Evolutionary conservation across 2,113 vertebrate genomes (phyloP).

Genomic region (Bubo blakistoni): DNA sequence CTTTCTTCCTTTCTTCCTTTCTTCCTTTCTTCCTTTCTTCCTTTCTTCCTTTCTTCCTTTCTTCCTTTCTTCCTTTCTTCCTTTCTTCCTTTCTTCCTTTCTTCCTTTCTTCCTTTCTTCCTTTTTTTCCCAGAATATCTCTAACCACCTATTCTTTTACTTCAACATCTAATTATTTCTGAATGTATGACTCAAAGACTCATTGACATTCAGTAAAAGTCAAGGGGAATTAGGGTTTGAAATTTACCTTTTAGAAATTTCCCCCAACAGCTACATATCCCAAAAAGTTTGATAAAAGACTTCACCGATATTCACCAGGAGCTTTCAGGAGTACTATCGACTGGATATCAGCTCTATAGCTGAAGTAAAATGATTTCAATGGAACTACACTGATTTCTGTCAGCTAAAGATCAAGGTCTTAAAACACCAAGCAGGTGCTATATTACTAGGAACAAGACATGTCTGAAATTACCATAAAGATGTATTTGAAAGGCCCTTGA

Average conservation of each 20-base stretch:
- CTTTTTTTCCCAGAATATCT: neutral
- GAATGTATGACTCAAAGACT: neutral
- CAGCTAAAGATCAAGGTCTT: neutral
- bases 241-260: slow-evolving; percentile 38
- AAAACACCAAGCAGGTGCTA: neutral
- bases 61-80: neutral
- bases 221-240: slow-evolving; percentile 36
- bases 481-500: neutral
- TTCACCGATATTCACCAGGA: neutral
- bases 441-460: neutral
- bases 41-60: no score
- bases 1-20: neutral
- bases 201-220: slow-evolving; percentile 43
- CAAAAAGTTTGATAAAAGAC: neutral
- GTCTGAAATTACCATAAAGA: neutral
- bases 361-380: neutral
- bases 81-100: no score
- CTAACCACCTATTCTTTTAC: neutral
- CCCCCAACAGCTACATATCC: neutral
- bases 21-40: neutral
- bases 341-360: neutral
- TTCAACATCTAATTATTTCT: neutral
- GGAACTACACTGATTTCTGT: neutral
- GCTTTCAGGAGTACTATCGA: neutral
- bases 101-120: neutral